Evolutionary conservation across 2,113 vertebrate genomes (phyloP).

Genomic region (Sander lucioperca): DNA sequence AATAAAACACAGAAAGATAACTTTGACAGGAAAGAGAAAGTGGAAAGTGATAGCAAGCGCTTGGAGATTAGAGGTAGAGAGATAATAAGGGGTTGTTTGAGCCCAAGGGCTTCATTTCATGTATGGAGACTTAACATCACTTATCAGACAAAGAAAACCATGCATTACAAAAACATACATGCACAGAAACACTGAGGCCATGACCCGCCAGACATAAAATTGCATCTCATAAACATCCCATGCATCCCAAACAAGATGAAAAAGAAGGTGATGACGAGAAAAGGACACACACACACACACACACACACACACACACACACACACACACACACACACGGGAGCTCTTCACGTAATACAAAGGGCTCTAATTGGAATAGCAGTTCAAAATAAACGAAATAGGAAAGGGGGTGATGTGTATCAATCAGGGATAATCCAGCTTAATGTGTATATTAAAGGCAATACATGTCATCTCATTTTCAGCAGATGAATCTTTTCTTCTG

Average conservation of each 20-base stretch:
- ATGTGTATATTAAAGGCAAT: conserved; percentile 61
- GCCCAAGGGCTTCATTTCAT: conserved; percentile 38
- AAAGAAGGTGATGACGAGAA: background rate
- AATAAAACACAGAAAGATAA: conserved; percentile 71
- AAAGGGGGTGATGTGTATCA: conserved; percentile 48
- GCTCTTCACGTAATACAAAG: background rate
- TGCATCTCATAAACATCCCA: conserved; percentile 13
- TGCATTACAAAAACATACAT: background rate
- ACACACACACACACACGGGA: background rate
- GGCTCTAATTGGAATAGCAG: conserved; percentile 24
- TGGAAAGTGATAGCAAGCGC: conserved; percentile 42
- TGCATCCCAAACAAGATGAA: background rate
- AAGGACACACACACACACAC: background rate
- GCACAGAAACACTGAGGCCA: conserved; percentile 3
- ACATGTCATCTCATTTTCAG: conserved; percentile 48
- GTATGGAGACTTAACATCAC: conserved; percentile 41
- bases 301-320: no score
- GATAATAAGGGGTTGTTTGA: conserved; percentile 30
- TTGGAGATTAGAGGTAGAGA: conserved; percentile 51
- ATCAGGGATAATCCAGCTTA: conserved; percentile 56
- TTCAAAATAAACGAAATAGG: conserved; percentile 43
- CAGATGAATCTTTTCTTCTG: conserved; percentile 46
- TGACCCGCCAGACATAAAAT: background rate
- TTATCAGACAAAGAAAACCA: conserved; percentile 5
- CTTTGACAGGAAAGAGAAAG: conserved; percentile 55